Evolutionary conservation across 2,113 vertebrate genomes (phyloP), one percentile per base, ranked within the genome.

Genomic region (Nycticebus coucang): DNA sequence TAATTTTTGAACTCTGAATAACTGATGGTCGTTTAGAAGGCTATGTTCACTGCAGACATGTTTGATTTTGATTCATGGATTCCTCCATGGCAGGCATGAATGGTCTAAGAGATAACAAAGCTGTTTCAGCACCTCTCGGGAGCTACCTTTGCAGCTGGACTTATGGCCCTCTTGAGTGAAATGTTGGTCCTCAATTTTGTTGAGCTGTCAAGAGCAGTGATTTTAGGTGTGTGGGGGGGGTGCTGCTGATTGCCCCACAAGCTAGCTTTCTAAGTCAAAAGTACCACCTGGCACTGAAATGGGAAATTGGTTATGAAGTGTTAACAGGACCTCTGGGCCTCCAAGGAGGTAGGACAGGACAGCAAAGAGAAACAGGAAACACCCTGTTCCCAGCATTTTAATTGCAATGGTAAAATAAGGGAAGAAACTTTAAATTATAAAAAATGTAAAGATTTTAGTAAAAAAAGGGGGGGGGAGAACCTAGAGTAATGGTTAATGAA

Each of bases 121-220:
- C 26, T 84, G 37, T 81, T 84, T 92, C 88, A 64, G 37, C 19
- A 37, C 69, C 18, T 89, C 69, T 93, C 68, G 11, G 91, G 41
- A 53, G 64, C 75, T 83, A 87, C 41, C 17, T 64, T 28, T 41
- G 35, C 68, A 66, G 19, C 59, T 91, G 53, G 91, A 93, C 91
- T 95, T 91, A 93, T 89, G 8, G 55, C 24, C 71, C 87, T 93
- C 94, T 95, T 55, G 94, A 75, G 95, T 59, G 62, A 85, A 97
- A 68, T 59, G 28, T 22, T 87, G 80, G 69, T 79, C 85, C 22
- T 92, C 66, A 75, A 85, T 75, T 83, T 78, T 64, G 21, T 75
- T 89, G 93, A 90, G 68, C 64, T 30, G 83, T 95, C 97, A 91
- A 60, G 50, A 96, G 64, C n/a, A 4, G 69, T 22, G 64, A 74